Evolutionary conservation across 2,888 invertebrate genomes (phyloP).

Genomic region (Dexiosoma caninum): DNA sequence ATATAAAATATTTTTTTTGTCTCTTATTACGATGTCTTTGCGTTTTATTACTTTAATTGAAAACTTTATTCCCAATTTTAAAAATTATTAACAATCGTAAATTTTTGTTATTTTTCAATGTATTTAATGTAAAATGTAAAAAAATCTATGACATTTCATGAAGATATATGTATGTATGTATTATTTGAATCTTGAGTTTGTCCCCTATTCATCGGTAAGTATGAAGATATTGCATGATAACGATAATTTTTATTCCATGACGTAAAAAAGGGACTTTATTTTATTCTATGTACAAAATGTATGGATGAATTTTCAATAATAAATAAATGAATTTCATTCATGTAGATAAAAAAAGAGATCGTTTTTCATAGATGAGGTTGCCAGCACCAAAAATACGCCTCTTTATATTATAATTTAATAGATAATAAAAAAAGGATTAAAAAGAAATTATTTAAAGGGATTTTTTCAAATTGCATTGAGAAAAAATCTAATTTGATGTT

Average conservation of each 20-base stretch:
- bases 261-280: constrained; percentile 22
- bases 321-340: constrained; percentile 31
- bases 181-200: constrained; percentile 2
- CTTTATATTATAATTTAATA: constrained; percentile 6
- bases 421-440: constrained; percentile 9
- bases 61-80: too few species aligned
- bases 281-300: constrained; percentile 52
- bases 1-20: too few species aligned
- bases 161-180: constrained; percentile 30
- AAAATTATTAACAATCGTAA: too few species aligned
- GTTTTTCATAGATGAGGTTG: constrained; percentile 55
- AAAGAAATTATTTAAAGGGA: constrained; percentile 17
- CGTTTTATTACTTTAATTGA: background rate
- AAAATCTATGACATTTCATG: constrained; percentile 37
- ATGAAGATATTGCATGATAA: constrained; percentile 53
- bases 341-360: constrained; percentile 41
- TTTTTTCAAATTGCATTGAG: background rate
- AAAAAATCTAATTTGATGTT: constrained; percentile 3
- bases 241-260: constrained; percentile 41
- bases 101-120: constrained; percentile 11
- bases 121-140: constrained; percentile 57
- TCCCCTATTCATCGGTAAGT: constrained; percentile 14
- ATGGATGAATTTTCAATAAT: constrained; percentile 20
- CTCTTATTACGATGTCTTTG: too few species aligned
- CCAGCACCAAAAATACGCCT: constrained; percentile 60